Base-by-base conservation (phyloP, 2,113 vertebrate genomes). In the Athene noctua region DNA sequence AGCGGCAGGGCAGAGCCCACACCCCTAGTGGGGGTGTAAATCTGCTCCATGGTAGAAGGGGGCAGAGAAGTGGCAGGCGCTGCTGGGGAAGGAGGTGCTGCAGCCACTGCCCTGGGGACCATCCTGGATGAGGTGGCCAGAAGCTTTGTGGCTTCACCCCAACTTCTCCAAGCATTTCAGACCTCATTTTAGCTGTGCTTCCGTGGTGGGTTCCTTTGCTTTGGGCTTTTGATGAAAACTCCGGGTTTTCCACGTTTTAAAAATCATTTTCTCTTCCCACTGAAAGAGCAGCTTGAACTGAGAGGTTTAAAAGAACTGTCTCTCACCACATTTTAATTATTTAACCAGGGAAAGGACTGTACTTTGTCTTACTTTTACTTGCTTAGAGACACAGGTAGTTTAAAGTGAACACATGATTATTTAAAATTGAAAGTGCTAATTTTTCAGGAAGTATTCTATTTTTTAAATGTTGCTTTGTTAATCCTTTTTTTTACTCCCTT, bases 271-370 rank as follows among this genome's bases (percentile, higher is more conserved):
- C 7, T 66, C 6, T 65, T 83, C 58, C 34, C 40, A 32, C 44
- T 63, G 77, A 54, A 73, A 52, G n/a, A 90, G 51, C 6, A 5
- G 40, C 54, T 65, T 65, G 55, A 80, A 66, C 26, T 8, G 55
- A 58, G 26, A 36, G 5, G 17, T 78, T 87, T 73, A 57, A 58
- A 87, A 93, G 73, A 42, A 13, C 15, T 40, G 19, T 84, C 42
- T 91, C 52, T 88, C 59, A 30, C 13, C 49, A 78, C 9, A 10
- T 81, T 90, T 79, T 71, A 82, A 82, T 85, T 85, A 74, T 67
- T 90, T 67, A 42, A n/a, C 52, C n/a, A 36, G 4, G 9, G 55
- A 66, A 78, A 58, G 25, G 34, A 23, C 29, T 74, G 15, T 42
- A 54, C 27, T 87, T 78, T 81, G 59, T 55, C 63, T 91, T 66